Evolutionary conservation across 2,888 invertebrate species (phyloP).

Genomic region (Himalopsyche japonica): DNA sequence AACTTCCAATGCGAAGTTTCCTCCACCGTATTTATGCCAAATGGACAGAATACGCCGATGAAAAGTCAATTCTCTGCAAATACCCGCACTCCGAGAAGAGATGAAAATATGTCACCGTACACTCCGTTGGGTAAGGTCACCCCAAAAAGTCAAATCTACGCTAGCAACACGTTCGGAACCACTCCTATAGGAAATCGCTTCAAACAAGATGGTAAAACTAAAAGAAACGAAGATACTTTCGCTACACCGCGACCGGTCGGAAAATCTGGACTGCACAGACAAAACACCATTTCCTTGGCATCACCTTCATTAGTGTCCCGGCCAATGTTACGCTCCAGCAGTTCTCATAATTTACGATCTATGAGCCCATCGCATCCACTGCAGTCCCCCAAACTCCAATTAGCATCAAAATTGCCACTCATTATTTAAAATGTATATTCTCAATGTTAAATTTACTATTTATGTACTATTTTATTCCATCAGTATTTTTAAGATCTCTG

Average conservation of each 20-base stretch:
- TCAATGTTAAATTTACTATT: not conserved
- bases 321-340: slow-evolving; percentile 34
- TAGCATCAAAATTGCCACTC: slow-evolving; percentile 34
- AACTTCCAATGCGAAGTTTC: slow-evolving; percentile 39
- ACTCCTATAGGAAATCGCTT: slow-evolving; percentile 22
- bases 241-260: slow-evolving; percentile 31
- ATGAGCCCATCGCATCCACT: slow-evolving; percentile 24
- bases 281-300: slow-evolving; percentile 29
- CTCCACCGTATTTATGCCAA: slow-evolving; percentile 22
- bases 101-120: slow-evolving; percentile 25
- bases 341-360: slow-evolving; percentile 34
- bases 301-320: slow-evolving; percentile 23
- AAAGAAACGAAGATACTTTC: slow-evolving; percentile 25
- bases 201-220: not conserved
- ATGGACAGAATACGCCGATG: slow-evolving; percentile 21
- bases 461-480: not conserved
- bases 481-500: not conserved
- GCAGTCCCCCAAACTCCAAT: slow-evolving; percentile 27
- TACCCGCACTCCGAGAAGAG: not conserved
- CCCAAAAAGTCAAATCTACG: slow-evolving; percentile 49
- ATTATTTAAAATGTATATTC: slow-evolving; percentile 24
- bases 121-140: slow-evolving; percentile 42
- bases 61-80: slow-evolving; percentile 2
- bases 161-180: slow-evolving; percentile 43
- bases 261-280: slow-evolving; percentile 23